A percentile compares a stretch with the other conserved stretches of the same genome.
These are phyloP conservation scores for Anguilla japonica DNA, from an alignment of 2,113 vertebrate species.

Conservation along the genomic window DNA sequence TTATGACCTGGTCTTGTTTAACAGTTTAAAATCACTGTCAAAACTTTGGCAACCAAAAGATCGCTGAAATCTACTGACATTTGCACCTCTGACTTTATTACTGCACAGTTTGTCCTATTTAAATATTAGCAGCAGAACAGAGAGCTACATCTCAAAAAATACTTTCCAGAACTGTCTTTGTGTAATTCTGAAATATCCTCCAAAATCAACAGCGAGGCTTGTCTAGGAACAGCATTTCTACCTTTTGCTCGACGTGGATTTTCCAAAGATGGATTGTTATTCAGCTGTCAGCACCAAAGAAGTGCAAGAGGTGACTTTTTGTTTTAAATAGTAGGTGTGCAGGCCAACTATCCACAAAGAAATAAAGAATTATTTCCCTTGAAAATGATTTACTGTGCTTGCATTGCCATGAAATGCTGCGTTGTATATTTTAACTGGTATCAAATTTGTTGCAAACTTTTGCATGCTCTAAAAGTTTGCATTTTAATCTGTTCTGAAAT, in stretches of 20 bases:
- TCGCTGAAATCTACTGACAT: neutral
- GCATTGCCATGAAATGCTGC: neutral
- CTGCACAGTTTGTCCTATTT: neutral
- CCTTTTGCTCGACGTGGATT: neutral
- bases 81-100: neutral
- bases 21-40: neutral
- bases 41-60: neutral
- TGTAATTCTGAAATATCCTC: neutral
- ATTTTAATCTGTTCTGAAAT: neutral
- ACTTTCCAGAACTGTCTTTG: neutral
- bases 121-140: neutral
- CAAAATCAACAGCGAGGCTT: slow-evolving; percentile 6
- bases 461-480: neutral
- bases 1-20: neutral
- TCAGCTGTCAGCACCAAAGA: neutral
- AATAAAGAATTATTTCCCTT: neutral
- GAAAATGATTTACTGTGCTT: neutral
- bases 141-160: neutral
- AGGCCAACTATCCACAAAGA: neutral
- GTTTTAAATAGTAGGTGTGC: neutral
- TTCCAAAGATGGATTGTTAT: neutral
- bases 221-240: slow-evolving; percentile 1
- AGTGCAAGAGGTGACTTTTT: neutral
- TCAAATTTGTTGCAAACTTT: neutral
- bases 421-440: too few species aligned